Base-by-base conservation (phyloP, 92 coral and sea anemone species). In the Zoanthus sociatus region DNA sequence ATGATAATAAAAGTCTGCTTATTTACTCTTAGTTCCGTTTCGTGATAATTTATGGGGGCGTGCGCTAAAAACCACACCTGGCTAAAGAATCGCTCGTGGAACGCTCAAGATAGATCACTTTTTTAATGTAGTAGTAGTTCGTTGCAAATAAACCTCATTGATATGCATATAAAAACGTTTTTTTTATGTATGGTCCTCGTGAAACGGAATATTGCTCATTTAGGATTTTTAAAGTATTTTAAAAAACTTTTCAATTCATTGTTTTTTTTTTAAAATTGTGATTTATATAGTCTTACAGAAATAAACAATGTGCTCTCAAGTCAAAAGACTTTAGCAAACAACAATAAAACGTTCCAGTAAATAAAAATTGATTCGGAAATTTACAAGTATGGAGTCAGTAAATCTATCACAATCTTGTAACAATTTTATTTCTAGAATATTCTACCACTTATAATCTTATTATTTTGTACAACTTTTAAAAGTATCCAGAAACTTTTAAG, bases 11-110 rank as follows among this genome's bases (percentile, higher is more conserved):
- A 69, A 33, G 31, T 69, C 16, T 4, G 21, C 18, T 5, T 10
- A 67, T 50, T 50, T 32, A 69, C 30, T 9, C 7, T 76, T 55
- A 47, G 61, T 66, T 81, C 73, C 76, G 84, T 78, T 61, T 78
- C 72, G 64, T 66, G 85, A 66, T 48, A 9, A 46, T 61, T 66
- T 81, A 45, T 33, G 85, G 85, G 76, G 85, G 85, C 85, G 85
- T 81, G 85, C 85, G 84, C 18, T 2, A 17, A 44, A 78, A 42
- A 55, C 83, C 83, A 56, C 84, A 51, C 73, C 84, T 78, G 46
- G 11, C 66, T 31, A 42, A 31, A 33, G 63, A 21, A 8, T 61
- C 37, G 73, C 76, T 60, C 74, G 46, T 81, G 85, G 75, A 16
- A 66, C 17, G 6, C 0, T 21, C 13, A 58, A 79, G 84, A 45